Conservation (phyloP, 2,888 invertebrate species). For the Zhuqinia jingwanae region DNA sequence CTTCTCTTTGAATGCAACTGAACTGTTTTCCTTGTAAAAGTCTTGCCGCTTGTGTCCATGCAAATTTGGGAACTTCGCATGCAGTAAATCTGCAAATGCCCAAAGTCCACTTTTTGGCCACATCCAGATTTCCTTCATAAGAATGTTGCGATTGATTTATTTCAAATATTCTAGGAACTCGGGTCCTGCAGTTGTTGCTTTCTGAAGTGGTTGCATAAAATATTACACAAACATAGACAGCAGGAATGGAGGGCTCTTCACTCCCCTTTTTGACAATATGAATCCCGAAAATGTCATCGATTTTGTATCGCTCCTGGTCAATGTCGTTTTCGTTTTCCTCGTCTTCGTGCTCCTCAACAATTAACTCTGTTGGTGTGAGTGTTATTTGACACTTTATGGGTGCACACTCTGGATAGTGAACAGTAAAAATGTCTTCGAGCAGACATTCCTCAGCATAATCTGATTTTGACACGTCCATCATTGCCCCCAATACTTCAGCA, state of each 20-base stretch:
- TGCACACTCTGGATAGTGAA: constrained; percentile 44
- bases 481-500: neutral
- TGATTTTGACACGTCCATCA: neutral
- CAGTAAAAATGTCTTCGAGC: constrained; percentile 34
- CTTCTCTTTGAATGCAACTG: neutral
- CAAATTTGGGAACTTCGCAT: constrained; percentile 40
- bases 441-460: constrained; percentile 3
- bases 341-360: constrained; percentile 51
- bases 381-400: constrained; percentile 32
- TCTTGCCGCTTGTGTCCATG: neutral
- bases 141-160: constrained; percentile 37
- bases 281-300: constrained; percentile 54
- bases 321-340: constrained; percentile 31
- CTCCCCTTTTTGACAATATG: constrained; percentile 36
- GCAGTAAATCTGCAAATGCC: constrained; percentile 28
- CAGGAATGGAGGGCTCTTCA: constrained; percentile 29
- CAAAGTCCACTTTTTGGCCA: constrained; percentile 41
- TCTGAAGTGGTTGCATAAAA: constrained; percentile 16
- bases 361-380: constrained; percentile 30
- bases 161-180: constrained; percentile 52
- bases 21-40: neutral
- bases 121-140: constrained; percentile 40
- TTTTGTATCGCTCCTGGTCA: constrained; percentile 50
- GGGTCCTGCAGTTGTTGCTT: neutral
- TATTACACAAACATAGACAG: constrained; percentile 40